Conservation (phyloP, 2,888 invertebrate genomes). For the Congeria kusceri region DNA sequence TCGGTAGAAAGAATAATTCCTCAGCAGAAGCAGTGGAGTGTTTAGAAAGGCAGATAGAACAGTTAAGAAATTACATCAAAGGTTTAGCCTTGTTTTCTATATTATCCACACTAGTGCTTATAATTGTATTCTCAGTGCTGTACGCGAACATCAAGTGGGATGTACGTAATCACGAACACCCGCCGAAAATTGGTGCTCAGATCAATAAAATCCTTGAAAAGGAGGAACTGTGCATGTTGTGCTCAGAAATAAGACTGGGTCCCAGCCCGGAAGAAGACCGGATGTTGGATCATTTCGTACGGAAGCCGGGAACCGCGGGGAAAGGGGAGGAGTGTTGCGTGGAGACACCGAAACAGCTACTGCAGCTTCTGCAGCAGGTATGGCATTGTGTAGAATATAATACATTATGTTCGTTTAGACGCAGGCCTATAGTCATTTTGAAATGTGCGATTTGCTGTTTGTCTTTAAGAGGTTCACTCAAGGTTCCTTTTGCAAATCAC, state of each 20-base stretch:
- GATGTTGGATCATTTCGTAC: conserved; percentile 74
- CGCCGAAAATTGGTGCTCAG: conserved; percentile 80
- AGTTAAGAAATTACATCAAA: conserved; percentile 34
- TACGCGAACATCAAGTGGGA: conserved; percentile 78
- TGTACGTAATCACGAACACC: conserved; percentile 76
- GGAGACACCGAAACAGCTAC: conserved; percentile 76
- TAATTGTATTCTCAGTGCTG: conserved; percentile 73
- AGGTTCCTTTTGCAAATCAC: no score
- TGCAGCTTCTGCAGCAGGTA: conserved; percentile 76
- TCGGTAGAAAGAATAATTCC: conserved; percentile 12
- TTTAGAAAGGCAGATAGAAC: conserved; percentile 31
- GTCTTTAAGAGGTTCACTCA: no score
- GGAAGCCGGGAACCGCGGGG: conserved; percentile 58
- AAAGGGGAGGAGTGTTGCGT: conserved; percentile 78
- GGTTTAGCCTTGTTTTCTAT: conserved; percentile 72
- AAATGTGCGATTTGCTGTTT: no score
- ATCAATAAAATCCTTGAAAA: conserved; percentile 76
- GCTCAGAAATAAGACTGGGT: conserved; percentile 75
- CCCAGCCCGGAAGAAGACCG: conserved; percentile 78
- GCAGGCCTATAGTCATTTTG: no score
- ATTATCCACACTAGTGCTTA: conserved; percentile 72
- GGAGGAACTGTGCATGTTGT: conserved; percentile 78
- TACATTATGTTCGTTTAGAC: no score
- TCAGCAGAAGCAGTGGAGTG: conserved; percentile 9
- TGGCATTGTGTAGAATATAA: no score